Percentiles rank a stretch among this genome's conserved stretches.
These are phyloP conservation scores for Rana temporaria DNA, from an alignment of 2,113 vertebrate genomes.

Conservation along the genomic window DNA sequence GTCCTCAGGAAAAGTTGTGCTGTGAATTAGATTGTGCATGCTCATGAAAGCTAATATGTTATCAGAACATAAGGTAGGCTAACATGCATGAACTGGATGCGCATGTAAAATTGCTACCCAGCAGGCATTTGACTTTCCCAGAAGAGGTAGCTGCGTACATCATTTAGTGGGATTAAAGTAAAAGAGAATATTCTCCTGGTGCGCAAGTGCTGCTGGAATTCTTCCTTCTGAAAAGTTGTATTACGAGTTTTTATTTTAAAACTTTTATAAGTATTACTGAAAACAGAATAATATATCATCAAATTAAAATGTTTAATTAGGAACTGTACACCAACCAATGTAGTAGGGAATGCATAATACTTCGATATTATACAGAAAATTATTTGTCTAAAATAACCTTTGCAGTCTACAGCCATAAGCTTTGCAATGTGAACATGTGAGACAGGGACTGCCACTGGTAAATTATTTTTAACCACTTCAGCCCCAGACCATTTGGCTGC, in stretches of 20 bases:
- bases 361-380: too few relatives aligned
- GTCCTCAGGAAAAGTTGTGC: conserved; percentile 24
- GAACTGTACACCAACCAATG: too few relatives aligned
- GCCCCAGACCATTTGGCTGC: too few relatives aligned
- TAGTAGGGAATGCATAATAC: too few relatives aligned
- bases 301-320: too few relatives aligned
- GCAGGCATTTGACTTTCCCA: conserved; percentile 28
- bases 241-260: neutral
- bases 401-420: too few relatives aligned
- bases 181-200: conserved; percentile 20
- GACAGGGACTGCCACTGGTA: too few relatives aligned
- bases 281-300: too few relatives aligned
- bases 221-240: neutral
- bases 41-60: conserved; percentile 35
- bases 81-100: conserved; percentile 30
- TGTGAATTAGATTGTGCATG: conserved; percentile 13
- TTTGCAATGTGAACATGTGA: too few relatives aligned
- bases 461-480: too few relatives aligned
- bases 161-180: conserved; percentile 36
- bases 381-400: too few relatives aligned
- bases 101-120: conserved; percentile 39
- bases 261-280: too few relatives aligned
- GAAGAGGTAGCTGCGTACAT: conserved; percentile 22
- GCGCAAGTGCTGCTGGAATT: conserved; percentile 27
- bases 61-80: conserved; percentile 38